A percentile compares a stretch with the other conserved stretches of the same genome.
phyloP scores from a whole-genome alignment of 2,888 invertebrate genomes.

The Cataglyphis rosenhaueri region DNA sequence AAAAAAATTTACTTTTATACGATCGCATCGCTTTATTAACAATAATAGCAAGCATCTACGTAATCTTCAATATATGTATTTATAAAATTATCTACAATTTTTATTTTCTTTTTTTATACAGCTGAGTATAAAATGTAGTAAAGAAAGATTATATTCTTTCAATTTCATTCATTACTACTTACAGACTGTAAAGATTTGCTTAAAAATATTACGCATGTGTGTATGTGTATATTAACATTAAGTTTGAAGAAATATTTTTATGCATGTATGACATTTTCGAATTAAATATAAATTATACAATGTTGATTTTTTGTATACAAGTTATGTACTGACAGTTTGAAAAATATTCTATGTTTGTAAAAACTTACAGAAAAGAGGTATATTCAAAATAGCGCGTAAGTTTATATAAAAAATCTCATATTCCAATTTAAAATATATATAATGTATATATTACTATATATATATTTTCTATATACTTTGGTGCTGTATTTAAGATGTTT shows the following conservation, averaged over 20 bases:
- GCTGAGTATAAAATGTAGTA: constrained; percentile 64
- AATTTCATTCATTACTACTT: constrained; percentile 37
- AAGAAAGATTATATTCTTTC: constrained; percentile 47
- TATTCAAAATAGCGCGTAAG: constrained; percentile 68
- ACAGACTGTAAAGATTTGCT: constrained; percentile 24
- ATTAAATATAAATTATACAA: constrained; percentile 51
- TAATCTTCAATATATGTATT: constrained; percentile 23
- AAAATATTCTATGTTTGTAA: constrained; percentile 49
- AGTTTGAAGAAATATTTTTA: constrained; percentile 46
- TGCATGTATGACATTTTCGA: constrained; percentile 42
- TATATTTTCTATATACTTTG: constrained; percentile 34
- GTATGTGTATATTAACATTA: constrained; percentile 26
- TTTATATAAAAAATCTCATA: constrained; percentile 59
- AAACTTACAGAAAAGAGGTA: constrained; percentile 63
- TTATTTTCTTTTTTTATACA: constrained; percentile 60
- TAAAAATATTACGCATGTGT: constrained; percentile 55
- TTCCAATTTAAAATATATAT: constrained; percentile 47
- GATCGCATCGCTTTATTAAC: constrained; percentile 49
- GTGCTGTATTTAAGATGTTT: constrained; percentile 36
- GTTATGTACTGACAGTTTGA: constrained; percentile 49
- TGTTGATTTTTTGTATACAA: constrained; percentile 42
- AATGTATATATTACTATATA: constrained; percentile 7
- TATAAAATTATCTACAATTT: constrained; percentile 56
- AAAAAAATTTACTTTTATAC: constrained; percentile 43
- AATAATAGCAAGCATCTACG: constrained; percentile 16